A percentile compares a stretch with the other conserved stretches of the same genome.
Evolutionary conservation across 35 echinoderm and acorn worm genomes (phyloP).

Genomic region (Apostichopus californicus): DNA sequence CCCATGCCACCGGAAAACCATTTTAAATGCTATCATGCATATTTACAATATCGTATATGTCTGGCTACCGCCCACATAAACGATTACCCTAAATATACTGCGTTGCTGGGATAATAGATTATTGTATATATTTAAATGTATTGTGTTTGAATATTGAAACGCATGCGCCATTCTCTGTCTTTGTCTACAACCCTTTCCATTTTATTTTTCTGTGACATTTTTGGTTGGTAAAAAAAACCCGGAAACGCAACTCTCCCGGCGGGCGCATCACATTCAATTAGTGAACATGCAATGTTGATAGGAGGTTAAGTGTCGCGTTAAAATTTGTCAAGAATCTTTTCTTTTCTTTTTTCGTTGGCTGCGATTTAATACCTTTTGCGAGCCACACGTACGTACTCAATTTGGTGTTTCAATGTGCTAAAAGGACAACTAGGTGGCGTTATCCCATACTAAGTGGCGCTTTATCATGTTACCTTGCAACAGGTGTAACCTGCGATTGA

Average conservation of each 20-base stretch:
- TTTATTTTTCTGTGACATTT: not conserved
- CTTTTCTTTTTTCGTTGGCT: not conserved
- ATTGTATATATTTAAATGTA: too few species aligned
- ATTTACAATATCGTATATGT: too few species aligned
- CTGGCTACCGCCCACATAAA: too few species aligned
- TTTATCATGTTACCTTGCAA: slow-evolving; percentile 2
- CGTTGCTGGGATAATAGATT: too few species aligned
- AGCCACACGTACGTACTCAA: not conserved
- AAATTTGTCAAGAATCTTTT: not conserved
- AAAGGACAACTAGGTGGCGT: not conserved
- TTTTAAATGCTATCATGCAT: too few species aligned
- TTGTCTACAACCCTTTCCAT: not conserved
- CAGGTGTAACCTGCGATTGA: not conserved
- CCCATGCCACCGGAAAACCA: too few species aligned
- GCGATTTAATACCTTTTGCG: not conserved
- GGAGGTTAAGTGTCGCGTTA: not conserved
- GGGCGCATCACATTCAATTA: slow-evolving; percentile 13
- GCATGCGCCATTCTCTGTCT: too few species aligned
- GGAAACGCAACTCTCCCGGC: slow-evolving; percentile 7
- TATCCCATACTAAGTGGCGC: not conserved
- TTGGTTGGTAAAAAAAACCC: not conserved
- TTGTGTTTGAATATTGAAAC: too few species aligned
- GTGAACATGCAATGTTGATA: not conserved
- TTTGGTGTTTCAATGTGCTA: not conserved
- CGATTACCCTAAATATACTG: too few species aligned